These are phyloP conservation scores for Uropsilus gracilis DNA, from an alignment of 2,113 vertebrate species.

Conservation along the genomic window DNA sequence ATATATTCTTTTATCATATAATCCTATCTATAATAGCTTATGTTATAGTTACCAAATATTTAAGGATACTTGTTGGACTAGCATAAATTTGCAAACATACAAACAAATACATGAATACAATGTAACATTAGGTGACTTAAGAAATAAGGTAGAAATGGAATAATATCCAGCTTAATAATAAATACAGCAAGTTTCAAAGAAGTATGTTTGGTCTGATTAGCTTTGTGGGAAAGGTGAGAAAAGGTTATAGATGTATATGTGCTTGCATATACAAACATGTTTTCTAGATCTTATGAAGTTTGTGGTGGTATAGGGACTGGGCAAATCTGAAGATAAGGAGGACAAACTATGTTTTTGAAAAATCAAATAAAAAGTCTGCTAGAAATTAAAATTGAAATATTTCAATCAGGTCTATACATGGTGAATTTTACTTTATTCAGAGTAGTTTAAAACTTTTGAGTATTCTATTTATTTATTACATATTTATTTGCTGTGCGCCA, in stretches of 20 bases:
- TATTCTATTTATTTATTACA: no score
- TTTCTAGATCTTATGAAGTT: background rate
- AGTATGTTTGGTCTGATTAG: background rate
- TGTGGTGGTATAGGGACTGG: background rate
- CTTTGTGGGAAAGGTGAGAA: background rate
- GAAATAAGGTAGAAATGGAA: background rate
- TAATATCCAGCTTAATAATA: background rate
- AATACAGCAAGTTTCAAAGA: background rate
- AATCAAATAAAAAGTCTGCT: background rate
- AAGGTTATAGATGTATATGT: background rate
- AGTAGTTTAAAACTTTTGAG: slow-evolving; percentile 15
- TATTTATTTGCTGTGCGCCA: no score
- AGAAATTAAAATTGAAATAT: slow-evolving; percentile 34
- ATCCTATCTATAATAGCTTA: background rate
- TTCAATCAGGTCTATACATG: background rate
- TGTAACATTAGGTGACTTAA: background rate
- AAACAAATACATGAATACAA: background rate
- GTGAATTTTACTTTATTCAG: slow-evolving; percentile 8
- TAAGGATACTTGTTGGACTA: slow-evolving; percentile 37
- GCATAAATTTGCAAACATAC: background rate
- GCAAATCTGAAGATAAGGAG: background rate
- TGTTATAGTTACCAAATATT: background rate
- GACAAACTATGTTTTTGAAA: background rate
- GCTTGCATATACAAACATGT: background rate
- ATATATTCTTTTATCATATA: background rate